phyloP scores from a whole-genome alignment of 2,888 invertebrate genomes.

The Oxyscelio sp. region DNA sequence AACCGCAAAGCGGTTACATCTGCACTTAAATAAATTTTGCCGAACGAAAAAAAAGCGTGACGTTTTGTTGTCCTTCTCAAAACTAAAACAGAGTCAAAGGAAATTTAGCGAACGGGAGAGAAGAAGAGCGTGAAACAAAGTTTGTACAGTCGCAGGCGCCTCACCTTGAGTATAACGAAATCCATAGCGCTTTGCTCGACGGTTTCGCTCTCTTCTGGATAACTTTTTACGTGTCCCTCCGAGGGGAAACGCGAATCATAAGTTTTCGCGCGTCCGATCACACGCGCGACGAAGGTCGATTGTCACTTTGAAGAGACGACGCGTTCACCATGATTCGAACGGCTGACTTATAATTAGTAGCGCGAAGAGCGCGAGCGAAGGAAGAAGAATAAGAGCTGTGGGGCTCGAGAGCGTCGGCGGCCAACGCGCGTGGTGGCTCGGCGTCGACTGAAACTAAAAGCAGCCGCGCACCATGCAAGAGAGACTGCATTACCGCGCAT shows the following conservation, averaged over 20 bases:
- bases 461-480: constrained; percentile 65
- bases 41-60: constrained; percentile 8
- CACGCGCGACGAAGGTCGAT: constrained; percentile 17
- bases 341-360: constrained; percentile 60
- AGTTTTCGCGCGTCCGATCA: constrained; percentile 14
- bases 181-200: constrained; percentile 45
- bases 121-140: no score
- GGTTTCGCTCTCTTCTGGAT: background rate
- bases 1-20: background rate
- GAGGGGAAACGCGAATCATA: constrained; percentile 14
- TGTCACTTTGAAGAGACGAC: constrained; percentile 3
- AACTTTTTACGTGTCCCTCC: background rate
- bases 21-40: background rate
- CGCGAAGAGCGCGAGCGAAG: constrained; percentile 42
- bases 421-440: constrained; percentile 72
- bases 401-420: no score
- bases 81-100: no score
- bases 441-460: constrained; percentile 72
- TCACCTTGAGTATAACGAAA: constrained; percentile 69
- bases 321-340: constrained; percentile 51
- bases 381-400: no score
- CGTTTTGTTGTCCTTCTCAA: no score
- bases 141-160: background rate
- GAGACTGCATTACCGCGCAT: constrained; percentile 69
- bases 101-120: no score